Evolutionary conservation across 2,113 vertebrate species (phyloP).

Genomic region (Thunnus maccoyii): DNA sequence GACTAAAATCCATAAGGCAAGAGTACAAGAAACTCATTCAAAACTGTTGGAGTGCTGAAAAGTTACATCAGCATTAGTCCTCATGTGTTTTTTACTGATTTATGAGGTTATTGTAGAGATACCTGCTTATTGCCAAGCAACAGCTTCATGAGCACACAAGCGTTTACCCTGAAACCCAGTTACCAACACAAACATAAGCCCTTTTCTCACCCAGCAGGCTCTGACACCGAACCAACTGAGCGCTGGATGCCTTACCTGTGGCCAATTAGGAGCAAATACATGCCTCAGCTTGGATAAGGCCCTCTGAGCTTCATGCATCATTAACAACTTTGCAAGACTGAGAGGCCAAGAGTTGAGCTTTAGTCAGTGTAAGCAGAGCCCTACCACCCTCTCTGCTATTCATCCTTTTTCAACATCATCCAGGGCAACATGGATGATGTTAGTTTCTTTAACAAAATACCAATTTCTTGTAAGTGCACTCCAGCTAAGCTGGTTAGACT

Average conservation of each 20-base stretch:
- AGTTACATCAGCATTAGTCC: not conserved
- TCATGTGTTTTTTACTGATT: slow-evolving; percentile 8
- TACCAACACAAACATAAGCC: slow-evolving; percentile 46
- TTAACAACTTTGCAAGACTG: slow-evolving; percentile 45
- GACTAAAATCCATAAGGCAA: not conserved
- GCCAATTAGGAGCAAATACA: slow-evolving; percentile 59
- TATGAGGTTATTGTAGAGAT: slow-evolving; percentile 5
- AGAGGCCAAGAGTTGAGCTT: slow-evolving; percentile 45
- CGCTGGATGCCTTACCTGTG: slow-evolving; percentile 50
- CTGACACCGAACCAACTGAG: slow-evolving; percentile 37
- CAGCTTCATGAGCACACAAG: slow-evolving; percentile 24
- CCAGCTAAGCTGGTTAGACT: not conserved
- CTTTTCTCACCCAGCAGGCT: slow-evolving; percentile 38
- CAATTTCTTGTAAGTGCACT: not conserved
- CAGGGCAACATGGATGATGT: not conserved
- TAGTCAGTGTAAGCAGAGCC: slow-evolving; percentile 25
- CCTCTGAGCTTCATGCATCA: slow-evolving; percentile 58
- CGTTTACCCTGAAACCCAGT: slow-evolving; percentile 34
- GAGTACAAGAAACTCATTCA: not conserved
- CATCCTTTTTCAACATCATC: not conserved
- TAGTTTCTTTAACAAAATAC: slow-evolving; percentile 2
- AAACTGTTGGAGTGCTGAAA: not conserved
- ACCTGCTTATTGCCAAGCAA: slow-evolving; percentile 27
- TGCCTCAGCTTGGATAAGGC: slow-evolving; percentile 36
- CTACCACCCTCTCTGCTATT: slow-evolving; percentile 48